Base-by-base conservation (phyloP, 1,140 invertebrate species). In the Drosophila dunni region DNA sequence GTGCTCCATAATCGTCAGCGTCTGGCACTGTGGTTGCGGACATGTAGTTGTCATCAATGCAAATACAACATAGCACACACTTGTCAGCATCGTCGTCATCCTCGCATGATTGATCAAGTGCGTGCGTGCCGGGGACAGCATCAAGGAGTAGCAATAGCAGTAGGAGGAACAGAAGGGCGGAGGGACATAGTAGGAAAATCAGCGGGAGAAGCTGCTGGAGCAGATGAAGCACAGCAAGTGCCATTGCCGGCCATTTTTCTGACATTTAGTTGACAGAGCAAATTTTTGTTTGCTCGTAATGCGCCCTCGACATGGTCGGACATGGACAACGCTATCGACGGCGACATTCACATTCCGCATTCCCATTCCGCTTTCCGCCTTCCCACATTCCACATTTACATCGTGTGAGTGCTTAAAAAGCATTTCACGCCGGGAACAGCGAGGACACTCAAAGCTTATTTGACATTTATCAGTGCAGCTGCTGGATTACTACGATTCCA, bases 191-290 rank as follows among this genome's bases (percentile, higher is more conserved):
- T 4, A 15, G 50, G 17, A 60, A 29, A 29, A 29, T 29, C 24
- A 29, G 33, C 33, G 13, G 40, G 34, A 58, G 58, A 65, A 78
- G 75, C 48, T 46, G 53, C 48, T 57, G 36, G 2, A 44, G 51
- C 51, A 61, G 17, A 34, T 29, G 40, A 45, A 58, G 58, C 73
- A 64, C 64, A 65, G 69, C 51, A 50, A 62, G 63, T 67, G 46
- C 72, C 71, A 73, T 56, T 82, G 65, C 71, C 76, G 66, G 76
- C 77, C 83, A 88, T 88, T 88, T 88, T 88, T 89, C 83, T 88
- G 83, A 88, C 83, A 88, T 88, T 88, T 88, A 88, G 83, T 88
- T 89, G 83, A 88, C 83, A 88, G 84, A 78, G 80, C 80, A 89
- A 89, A 88, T 89, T 88, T 84, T 89, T 89, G 84, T 88, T 89